Evolutionary conservation across 2,888 invertebrate species (phyloP), one percentile per base, ranked within the genome.

Genomic region (Clepsis dumicolana): DNA sequence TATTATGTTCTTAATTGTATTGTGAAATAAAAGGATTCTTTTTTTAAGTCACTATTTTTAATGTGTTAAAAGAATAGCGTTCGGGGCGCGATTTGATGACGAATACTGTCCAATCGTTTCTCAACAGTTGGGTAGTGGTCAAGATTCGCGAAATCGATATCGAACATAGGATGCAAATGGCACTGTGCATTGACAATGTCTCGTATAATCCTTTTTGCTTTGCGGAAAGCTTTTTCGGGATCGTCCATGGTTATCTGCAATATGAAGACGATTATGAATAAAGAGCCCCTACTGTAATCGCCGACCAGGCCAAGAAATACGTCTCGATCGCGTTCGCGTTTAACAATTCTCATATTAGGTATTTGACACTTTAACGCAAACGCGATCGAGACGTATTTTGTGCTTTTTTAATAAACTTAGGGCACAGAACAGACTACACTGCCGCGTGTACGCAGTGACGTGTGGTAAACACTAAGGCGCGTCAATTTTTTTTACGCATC

Each of bases 221-320:
- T 93, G 12, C 70, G 62, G 65, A 84, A 90, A 53, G 91, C 92
- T 74, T 74, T 74, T 10, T 90, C 78, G n/a, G 82, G 77, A 63
- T 90, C 70, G 70, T 92, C 91, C 85, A 86, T 90, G 14, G 72
- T 78, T 0, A 93, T 79, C 93, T 93, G 82, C 18, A 75, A 72
- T 7, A 25, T 7, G 25, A 2, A 48, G 29, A 38, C 12, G 35
- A 1, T 35, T 3, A 10, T 32, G 27, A 32, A 12, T 35, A 1
- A 12, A 35, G n/a, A n/a, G n/a, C n/a, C n/a, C n/a, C n/a, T n/a
- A n/a, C n/a, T n/a, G n/a, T n/a, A n/a, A n/a, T n/a, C n/a, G n/a
- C n/a, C n/a, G n/a, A n/a, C n/a, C n/a, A n/a, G n/a, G n/a, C n/a
- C n/a, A n/a, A n/a, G n/a, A n/a, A n/a, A n/a, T n/a, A n/a, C n/a